These are phyloP conservation scores for Brevimyrus niger DNA, from an alignment of 2,113 vertebrate genomes.

Conservation along the genomic window DNA sequence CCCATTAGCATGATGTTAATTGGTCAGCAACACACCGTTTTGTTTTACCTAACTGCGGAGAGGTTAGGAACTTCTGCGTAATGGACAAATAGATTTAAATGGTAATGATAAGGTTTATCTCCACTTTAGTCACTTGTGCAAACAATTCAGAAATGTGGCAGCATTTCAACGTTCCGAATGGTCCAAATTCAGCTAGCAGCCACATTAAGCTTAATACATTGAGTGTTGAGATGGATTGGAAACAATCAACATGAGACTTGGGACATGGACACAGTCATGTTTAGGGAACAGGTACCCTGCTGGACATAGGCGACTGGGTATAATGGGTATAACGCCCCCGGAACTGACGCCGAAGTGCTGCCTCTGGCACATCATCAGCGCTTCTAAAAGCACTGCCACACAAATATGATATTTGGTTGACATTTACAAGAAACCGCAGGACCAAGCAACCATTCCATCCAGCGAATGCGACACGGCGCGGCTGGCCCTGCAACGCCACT, in stretches of 20 bases:
- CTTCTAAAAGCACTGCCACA: background rate
- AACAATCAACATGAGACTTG: background rate
- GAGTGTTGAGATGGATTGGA: background rate
- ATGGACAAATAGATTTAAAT: background rate
- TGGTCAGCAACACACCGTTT: background rate
- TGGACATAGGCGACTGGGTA: background rate
- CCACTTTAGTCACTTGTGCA: background rate
- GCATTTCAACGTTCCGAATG: background rate
- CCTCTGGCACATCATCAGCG: background rate
- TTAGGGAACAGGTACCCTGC: background rate
- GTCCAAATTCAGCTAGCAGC: background rate
- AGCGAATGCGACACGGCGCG: background rate
- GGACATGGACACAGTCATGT: background rate
- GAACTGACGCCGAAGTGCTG: background rate
- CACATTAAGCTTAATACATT: background rate
- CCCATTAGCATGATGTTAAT: background rate
- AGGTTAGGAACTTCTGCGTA: background rate
- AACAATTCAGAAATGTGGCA: background rate
- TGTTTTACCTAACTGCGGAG: background rate
- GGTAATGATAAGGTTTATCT: background rate
- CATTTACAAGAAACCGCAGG: slow-evolving; percentile 7
- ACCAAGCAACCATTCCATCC: background rate
- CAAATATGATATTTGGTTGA: slow-evolving; percentile 4
- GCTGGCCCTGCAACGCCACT: no score
- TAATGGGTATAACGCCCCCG: background rate